phyloP scores from a whole-genome alignment of 2,113 vertebrate species.

The Salvelinus fontinalis region DNA sequence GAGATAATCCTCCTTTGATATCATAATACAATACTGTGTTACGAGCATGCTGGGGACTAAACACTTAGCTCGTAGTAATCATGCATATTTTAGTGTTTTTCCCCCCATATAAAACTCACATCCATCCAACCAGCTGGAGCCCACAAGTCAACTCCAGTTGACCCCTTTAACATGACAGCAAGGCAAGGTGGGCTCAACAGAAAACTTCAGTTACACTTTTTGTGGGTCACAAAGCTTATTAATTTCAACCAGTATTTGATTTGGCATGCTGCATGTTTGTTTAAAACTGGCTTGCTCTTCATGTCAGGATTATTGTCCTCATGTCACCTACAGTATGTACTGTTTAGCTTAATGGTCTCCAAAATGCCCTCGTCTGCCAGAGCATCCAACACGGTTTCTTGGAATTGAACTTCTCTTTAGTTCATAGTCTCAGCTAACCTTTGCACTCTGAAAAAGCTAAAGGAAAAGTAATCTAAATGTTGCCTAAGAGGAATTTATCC shows the following conservation, averaged over 20 bases:
- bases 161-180: conserved; percentile 49
- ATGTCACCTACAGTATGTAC: background rate
- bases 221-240: conserved; percentile 12
- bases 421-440: conserved; percentile 57
- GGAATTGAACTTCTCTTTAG: conserved; percentile 27
- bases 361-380: background rate
- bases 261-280: conserved; percentile 22
- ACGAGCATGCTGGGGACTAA: conserved; percentile 34
- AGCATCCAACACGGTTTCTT: background rate
- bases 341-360: background rate
- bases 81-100: conserved; percentile 64
- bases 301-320: background rate
- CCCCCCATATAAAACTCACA: conserved; percentile 40
- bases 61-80: conserved; percentile 59
- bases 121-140: conserved; percentile 50
- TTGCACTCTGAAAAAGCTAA: conserved; percentile 46
- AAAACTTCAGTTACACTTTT: conserved; percentile 20
- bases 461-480: conserved; percentile 59
- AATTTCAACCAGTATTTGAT: background rate
- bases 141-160: conserved; percentile 57
- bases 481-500: conserved; percentile 67
- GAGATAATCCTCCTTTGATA: conserved; percentile 25
- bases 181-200: background rate
- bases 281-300: background rate
- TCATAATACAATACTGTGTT: conserved; percentile 17